Conservation (phyloP, 2,797 vertebrate genomes). For the Crocidura indochinensis region DNA sequence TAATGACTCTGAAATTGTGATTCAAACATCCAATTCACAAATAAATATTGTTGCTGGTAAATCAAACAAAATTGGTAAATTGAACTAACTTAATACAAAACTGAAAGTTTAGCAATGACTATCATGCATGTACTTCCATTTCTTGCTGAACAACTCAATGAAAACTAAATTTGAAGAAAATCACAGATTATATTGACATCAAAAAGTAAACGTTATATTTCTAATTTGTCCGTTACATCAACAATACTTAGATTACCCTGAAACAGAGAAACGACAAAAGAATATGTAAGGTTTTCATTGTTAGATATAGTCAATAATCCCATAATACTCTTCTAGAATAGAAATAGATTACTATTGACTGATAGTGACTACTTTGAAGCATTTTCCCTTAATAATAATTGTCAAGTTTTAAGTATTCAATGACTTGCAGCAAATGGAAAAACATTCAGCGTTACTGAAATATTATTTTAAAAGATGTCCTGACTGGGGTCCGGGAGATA, state of each 20-base stretch:
- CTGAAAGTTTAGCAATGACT: constrained; percentile 41
- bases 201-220: constrained; percentile 28
- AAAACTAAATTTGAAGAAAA: constrained; percentile 39
- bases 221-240: neutral
- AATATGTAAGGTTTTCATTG: neutral
- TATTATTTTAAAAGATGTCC: neutral
- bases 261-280: neutral
- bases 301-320: neutral
- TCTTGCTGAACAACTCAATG: constrained; percentile 1
- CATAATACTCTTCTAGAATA: neutral
- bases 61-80: constrained; percentile 45
- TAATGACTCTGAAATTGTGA: neutral
- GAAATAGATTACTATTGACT: constrained; percentile 1
- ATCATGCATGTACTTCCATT: constrained; percentile 28
- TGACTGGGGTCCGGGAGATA: too few relatives aligned
- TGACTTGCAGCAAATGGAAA: neutral
- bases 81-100: constrained; percentile 60
- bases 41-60: constrained; percentile 38
- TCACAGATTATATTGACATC: neutral
- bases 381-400: neutral
- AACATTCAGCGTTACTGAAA: neutral
- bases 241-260: neutral
- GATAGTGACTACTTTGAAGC: neutral
- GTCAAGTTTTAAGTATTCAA: neutral
- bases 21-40: constrained; percentile 48